Base-by-base conservation (phyloP, 2,888 invertebrate species). In the Drosophila fulvimacula region DNA sequence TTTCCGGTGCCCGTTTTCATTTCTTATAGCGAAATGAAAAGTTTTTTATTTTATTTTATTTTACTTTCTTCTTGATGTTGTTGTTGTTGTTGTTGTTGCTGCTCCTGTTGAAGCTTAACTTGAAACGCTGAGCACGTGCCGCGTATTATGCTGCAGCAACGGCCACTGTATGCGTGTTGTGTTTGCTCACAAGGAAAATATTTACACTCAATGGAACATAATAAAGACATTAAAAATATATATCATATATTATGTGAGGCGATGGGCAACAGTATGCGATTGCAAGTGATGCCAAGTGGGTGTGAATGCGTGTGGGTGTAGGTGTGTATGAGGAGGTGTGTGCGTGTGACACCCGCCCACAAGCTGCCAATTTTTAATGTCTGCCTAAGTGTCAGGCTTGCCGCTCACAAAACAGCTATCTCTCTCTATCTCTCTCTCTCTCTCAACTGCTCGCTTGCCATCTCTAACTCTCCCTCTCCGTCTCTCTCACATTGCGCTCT, bases 151-250 rank as follows among this genome's bases (percentile, higher is more conserved):
- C 52, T 24, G 52, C 52, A 52, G 24, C 51, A 21, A 32, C 51
- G 11, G 34, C 49, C 7, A 13, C n/a, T n/a, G 38, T 49, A 39
- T 51, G 53, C 55, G 56, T 49, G 58, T 19, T 67, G 49, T 66
- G 72, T 63, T 64, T 74, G 69, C 72, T 69, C 59, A 69, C 73
- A 71, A 79, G 70, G 73, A 72, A 86, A 86, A 86, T 89, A 88
- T 86, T 89, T 89, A 88, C 83, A 88, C 83, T 86, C 86, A 85
- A 86, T 86, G 88, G 64, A 88, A 86, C 86, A 86, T 88, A 89
- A 86, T 89, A 89, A 89, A 89, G 89, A 80, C 89, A 86, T 86
- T 86, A 86, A 85, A 89, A 82, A 85, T 73, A 89, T 86, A 78
- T 86, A 83, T 86, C 69, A 77, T 67, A 48, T 48, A 69, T 73